phyloP scores from a whole-genome alignment of 2,888 invertebrate genomes.

The Yponomeuta sedellus region DNA sequence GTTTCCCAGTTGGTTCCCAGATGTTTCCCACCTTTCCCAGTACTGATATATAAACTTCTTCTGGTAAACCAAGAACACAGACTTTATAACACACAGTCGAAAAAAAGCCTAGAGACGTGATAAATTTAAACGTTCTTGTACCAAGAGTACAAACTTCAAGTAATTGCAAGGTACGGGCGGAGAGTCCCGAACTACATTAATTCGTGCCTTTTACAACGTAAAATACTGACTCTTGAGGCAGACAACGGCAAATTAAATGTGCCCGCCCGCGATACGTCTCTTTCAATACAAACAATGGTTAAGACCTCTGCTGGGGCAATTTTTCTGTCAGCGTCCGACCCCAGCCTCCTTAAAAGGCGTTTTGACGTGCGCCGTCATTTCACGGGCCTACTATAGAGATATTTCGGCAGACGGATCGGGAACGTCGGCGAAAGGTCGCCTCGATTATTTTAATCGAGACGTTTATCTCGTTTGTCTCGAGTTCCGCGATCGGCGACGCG shows the following conservation, averaged over 20 bases:
- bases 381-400: conserved; percentile 52
- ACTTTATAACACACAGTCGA: no score
- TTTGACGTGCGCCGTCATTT: conserved; percentile 50
- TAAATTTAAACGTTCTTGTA: no score
- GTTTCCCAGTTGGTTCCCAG: no score
- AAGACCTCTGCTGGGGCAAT: conserved; percentile 33
- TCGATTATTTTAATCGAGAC: conserved; percentile 66
- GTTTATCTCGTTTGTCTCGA: conserved; percentile 59
- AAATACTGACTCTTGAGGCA: not conserved
- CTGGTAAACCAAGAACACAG: no score
- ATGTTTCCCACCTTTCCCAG: no score
- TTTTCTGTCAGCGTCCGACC: conserved; percentile 47
- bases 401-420: conserved; percentile 50
- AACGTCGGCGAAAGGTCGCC: conserved; percentile 46
- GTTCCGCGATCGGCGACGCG: conserved; percentile 45
- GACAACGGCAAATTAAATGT: conserved; percentile 11
- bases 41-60: no score
- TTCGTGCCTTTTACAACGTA: not conserved
- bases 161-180: not conserved
- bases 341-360: conserved; percentile 42
- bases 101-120: no score
- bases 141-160: no score
- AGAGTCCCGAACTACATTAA: not conserved
- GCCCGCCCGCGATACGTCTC: conserved; percentile 36
- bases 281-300: conserved; percentile 46